phyloP scores from a whole-genome alignment of 2,113 vertebrate genomes.

The Campylomormyrus tamandua region DNA sequence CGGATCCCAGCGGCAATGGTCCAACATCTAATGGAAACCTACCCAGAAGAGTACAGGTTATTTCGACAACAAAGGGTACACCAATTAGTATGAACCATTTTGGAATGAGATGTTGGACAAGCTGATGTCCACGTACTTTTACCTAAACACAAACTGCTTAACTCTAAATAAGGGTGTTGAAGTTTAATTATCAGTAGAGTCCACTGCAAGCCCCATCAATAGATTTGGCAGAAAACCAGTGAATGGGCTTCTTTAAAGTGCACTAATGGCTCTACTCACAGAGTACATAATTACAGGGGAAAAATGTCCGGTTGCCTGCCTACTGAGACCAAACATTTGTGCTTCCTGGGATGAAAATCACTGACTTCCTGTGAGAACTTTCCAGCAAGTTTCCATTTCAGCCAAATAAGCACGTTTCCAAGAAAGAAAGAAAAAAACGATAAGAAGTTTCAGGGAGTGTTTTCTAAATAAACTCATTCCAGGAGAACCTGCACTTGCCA shows the following conservation, averaged over 20 bases:
- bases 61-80: background rate
- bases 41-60: background rate
- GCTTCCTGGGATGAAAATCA: background rate
- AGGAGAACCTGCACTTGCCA: background rate
- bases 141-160: background rate
- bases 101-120: background rate
- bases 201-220: background rate
- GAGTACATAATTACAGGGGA: background rate
- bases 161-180: background rate
- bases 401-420: background rate
- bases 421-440: background rate
- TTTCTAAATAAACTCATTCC: background rate
- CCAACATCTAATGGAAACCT: background rate
- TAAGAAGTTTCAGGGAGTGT: background rate
- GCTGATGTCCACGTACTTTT: background rate
- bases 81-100: background rate
- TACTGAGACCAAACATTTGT: background rate
- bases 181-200: background rate
- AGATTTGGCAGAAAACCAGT: background rate
- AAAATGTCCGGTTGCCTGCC: background rate
- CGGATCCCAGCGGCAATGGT: background rate
- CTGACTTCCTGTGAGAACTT: constrained; percentile 4
- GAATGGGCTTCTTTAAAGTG: background rate
- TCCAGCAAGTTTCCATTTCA: background rate
- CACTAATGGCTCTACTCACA: background rate